Conservation (phyloP, 2,888 invertebrate genomes). For the Polydesmus complanatus region DNA sequence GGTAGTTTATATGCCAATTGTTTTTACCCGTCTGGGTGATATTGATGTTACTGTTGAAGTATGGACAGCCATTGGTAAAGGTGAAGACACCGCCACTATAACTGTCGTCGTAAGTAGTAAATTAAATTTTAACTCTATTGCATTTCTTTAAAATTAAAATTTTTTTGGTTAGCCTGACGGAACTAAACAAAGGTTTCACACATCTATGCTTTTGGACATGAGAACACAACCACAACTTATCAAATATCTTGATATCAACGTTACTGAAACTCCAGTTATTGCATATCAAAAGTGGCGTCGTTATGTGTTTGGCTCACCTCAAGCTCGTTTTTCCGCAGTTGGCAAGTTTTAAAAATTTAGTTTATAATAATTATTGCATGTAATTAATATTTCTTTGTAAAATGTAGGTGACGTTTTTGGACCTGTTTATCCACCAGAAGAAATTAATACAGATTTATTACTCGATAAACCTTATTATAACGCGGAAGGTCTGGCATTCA, state of each 20-base stretch:
- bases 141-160: neutral
- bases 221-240: constrained; percentile 38
- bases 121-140: neutral
- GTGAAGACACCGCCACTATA: constrained; percentile 25
- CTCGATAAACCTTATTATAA: constrained; percentile 37
- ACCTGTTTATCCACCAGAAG: constrained; percentile 33
- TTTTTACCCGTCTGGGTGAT: constrained; percentile 35
- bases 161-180: constrained; percentile 35
- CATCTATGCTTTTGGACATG: constrained; percentile 40
- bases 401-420: constrained; percentile 43
- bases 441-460: constrained; percentile 27
- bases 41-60: constrained; percentile 37
- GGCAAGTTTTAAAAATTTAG: constrained; percentile 29
- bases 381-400: neutral
- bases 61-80: constrained; percentile 36
- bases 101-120: constrained; percentile 26
- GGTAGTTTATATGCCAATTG: constrained; percentile 38
- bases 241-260: constrained; percentile 39
- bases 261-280: constrained; percentile 39
- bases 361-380: neutral
- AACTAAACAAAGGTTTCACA: constrained; percentile 39
- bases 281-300: constrained; percentile 38
- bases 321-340: constrained; percentile 36
- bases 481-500: constrained; percentile 40
- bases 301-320: constrained; percentile 41